Percentiles rank a stretch among this genome's conserved stretches.
Conservation (phyloP, 1,140 invertebrate species). For the Pemphigus obesinymphae region DNA sequence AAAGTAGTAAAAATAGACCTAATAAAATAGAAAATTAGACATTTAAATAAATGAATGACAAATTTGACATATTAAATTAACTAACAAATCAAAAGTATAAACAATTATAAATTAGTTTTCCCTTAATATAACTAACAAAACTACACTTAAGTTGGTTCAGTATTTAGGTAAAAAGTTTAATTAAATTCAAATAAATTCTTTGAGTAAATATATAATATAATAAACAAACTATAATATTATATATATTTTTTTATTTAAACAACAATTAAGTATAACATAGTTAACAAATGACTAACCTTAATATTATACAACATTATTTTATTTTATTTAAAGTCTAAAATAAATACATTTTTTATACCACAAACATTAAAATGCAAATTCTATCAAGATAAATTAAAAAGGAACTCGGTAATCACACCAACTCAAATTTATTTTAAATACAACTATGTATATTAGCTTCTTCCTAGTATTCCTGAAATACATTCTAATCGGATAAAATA, state of each 20-base stretch:
- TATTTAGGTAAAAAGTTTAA: too few relatives aligned
- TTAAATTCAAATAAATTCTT: too few relatives aligned
- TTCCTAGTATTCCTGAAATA: neutral
- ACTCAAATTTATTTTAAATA: neutral
- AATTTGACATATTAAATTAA: too few relatives aligned
- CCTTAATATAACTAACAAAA: too few relatives aligned
- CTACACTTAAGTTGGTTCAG: too few relatives aligned
- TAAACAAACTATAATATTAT: too few relatives aligned
- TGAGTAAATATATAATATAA: too few relatives aligned
- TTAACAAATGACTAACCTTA: slow-evolving; percentile 10
- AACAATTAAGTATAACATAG: slow-evolving; percentile 20
- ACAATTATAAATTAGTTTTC: too few relatives aligned
- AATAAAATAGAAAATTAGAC: too few relatives aligned
- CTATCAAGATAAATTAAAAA: neutral
- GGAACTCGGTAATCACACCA: neutral
- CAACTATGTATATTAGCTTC: neutral
- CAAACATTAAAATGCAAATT: neutral
- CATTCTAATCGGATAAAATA: neutral
- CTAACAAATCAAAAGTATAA: too few relatives aligned
- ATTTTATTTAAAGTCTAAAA: neutral
- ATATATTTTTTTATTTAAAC: slow-evolving; percentile 20
- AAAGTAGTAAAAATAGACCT: too few relatives aligned
- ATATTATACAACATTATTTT: slow-evolving; percentile 5
- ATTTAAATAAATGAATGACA: too few relatives aligned
- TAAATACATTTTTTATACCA: neutral